Evolutionary conservation across 1,140 invertebrate species (phyloP).

Genomic region (Potamilus streckersoni): DNA sequence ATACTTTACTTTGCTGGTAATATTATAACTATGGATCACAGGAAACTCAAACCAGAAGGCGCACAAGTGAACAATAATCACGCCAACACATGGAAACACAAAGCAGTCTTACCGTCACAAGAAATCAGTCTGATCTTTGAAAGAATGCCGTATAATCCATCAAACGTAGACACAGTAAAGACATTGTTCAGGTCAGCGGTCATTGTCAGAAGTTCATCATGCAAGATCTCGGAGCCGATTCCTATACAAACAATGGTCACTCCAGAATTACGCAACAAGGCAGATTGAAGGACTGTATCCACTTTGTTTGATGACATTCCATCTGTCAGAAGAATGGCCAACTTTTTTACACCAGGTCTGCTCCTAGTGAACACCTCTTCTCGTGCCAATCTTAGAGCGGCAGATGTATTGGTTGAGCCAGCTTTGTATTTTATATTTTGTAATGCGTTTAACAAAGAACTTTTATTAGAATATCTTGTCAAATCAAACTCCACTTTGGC

Average conservation of each 20-base stretch:
- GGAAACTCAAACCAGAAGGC: too few relatives aligned
- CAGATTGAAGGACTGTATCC: background rate
- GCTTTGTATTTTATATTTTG: conserved; percentile 9
- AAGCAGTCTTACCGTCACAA: conserved; percentile 5
- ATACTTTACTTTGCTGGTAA: too few relatives aligned
- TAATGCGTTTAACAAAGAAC: conserved; percentile 11
- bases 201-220: conserved; percentile 8
- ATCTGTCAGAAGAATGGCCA: conserved; percentile 12
- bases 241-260: conserved; percentile 6
- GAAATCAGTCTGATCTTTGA: conserved; percentile 2
- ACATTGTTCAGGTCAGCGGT: conserved; percentile 1
- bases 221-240: background rate
- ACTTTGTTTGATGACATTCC: conserved; percentile 6
- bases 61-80: too few relatives aligned
- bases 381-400: background rate
- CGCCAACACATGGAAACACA: too few relatives aligned
- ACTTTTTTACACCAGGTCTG: background rate
- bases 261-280: background rate
- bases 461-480: background rate
- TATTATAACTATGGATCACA: too few relatives aligned
- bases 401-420: conserved; percentile 3
- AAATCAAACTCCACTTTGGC: conserved; percentile 5
- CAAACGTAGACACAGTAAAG: conserved; percentile 9
- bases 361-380: background rate
- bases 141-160: conserved; percentile 11